Evolutionary conservation across 2,888 invertebrate genomes (phyloP).

Genomic region (Oscheius sp.): DNA sequence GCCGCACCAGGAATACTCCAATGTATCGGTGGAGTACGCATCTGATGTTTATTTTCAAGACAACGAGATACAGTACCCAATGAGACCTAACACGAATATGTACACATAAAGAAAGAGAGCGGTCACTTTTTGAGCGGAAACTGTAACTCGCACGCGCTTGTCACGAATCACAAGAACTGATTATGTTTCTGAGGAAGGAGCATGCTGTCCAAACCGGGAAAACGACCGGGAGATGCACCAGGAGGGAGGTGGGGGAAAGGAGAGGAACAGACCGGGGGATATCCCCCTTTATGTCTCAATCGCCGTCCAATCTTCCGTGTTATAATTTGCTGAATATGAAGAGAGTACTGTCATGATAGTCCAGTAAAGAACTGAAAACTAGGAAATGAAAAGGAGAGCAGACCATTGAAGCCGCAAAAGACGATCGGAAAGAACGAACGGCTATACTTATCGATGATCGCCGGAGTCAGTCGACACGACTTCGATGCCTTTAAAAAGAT

Average conservation of each 20-base stretch:
- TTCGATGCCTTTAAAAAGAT: constrained; percentile 42
- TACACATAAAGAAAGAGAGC: constrained; percentile 29
- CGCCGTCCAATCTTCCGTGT: constrained; percentile 38
- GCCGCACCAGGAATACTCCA: constrained; percentile 55
- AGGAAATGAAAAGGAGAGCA: constrained; percentile 6
- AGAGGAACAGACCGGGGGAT: not conserved
- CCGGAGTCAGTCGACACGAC: constrained; percentile 78
- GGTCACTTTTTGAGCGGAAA: constrained; percentile 1
- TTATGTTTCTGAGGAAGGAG: constrained; percentile 22
- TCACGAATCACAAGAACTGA: constrained; percentile 26
- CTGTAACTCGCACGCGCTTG: not conserved
- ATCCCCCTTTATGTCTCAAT: constrained; percentile 32
- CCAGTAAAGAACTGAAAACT: constrained; percentile 59
- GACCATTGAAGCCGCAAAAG: constrained; percentile 64
- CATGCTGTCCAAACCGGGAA: constrained; percentile 1
- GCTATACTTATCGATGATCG: constrained; percentile 98
- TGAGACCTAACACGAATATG: constrained; percentile 20
- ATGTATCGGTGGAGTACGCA: constrained; percentile 84
- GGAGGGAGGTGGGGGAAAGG: constrained; percentile 5
- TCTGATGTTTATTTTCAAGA: constrained; percentile 75
- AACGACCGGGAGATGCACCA: constrained; percentile 27
- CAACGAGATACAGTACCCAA: constrained; percentile 19
- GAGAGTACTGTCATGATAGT: constrained; percentile 53
- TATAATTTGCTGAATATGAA: constrained; percentile 38
- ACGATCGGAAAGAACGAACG: constrained; percentile 88